phyloP scores from a whole-genome alignment of 2,113 vertebrate genomes.

The Balaeniceps rex region DNA sequence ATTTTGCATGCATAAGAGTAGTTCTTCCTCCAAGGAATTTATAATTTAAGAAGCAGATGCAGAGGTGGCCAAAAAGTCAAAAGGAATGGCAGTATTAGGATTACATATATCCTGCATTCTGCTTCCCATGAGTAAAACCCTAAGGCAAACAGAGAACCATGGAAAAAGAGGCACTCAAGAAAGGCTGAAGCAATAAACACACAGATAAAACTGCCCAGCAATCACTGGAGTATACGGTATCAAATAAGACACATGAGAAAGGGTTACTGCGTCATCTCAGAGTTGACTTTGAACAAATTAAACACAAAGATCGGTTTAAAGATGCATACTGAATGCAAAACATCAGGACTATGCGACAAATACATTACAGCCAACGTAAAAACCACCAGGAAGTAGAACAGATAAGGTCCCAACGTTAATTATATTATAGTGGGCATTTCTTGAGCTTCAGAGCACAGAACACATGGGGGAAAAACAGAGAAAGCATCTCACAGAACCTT shows the following conservation, averaged over 20 bases:
- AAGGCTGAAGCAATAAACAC: background rate
- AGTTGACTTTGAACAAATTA: background rate
- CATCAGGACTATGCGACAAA: fast-evolving
- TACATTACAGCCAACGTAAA: background rate
- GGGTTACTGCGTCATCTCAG: background rate
- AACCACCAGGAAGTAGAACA: background rate
- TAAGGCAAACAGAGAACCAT: background rate
- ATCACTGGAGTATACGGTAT: fast-evolving
- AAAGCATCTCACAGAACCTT: background rate
- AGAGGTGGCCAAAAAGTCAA: background rate
- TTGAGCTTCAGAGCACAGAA: background rate
- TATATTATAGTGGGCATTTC: background rate
- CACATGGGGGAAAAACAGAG: background rate
- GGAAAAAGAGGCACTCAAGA: background rate
- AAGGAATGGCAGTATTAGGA: background rate
- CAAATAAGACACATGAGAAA: background rate
- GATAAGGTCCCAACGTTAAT: fast-evolving
- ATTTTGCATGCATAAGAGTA: background rate
- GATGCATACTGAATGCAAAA: background rate
- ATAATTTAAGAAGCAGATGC: background rate
- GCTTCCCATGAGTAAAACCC: background rate
- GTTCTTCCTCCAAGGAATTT: background rate
- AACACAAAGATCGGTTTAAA: background rate
- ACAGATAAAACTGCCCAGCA: background rate
- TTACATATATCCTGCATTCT: background rate